Evolutionary conservation across 2,888 invertebrate genomes (phyloP), one percentile per base, ranked within the genome.

Genomic region (Conops quadrifasciatus): DNA sequence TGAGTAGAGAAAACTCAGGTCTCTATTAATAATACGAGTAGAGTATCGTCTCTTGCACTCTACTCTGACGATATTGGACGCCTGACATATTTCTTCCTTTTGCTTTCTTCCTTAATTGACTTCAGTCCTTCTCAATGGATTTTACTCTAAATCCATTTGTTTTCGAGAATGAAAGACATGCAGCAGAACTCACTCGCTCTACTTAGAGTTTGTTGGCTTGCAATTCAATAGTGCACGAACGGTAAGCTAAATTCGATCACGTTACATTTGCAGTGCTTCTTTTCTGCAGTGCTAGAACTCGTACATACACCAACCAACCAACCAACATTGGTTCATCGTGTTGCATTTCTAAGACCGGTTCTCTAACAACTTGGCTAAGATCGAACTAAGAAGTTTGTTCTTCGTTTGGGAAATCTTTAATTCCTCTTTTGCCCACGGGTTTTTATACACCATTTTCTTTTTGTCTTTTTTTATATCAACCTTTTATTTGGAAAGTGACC

Each of bases 251-350:
- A 66, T 66, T 66, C 43, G 56, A 66, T 30, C 53, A 19, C 53
- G 56, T 51, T 66, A 56, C 66, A 66, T 66, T 66, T 66, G 43
- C 53, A 24, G 53, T 66, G 66, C 66, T 63, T 63, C 63, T 36
- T 36, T 36, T 36, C 36, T 36, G 36, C 36, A 36, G 9, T 36
- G 36, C 5, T 9, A n/a, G n/a, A n/a, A n/a, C n/a, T n/a, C n/a
- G n/a, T n/a, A n/a, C n/a, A n/a, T n/a, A n/a, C n/a, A n/a, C n/a
- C n/a, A n/a, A n/a, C n/a, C n/a, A n/a, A n/a, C 9, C 36, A 7
- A 36, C 36, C 36, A 36, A 36, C 36, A 56, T 56, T 56, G n/a
- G 16, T 63, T 45, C 45, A n/a, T 26, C 24, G 47, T 16, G 47
- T 63, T 63, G 63, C 63, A 47, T 47, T 63, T 59, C 47, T 63